A percentile compares a stretch with the other conserved stretches of the same genome.
Evolutionary conservation across 2,888 invertebrate genomes (phyloP).

Genomic region (Yponomeuta plumbellus): DNA sequence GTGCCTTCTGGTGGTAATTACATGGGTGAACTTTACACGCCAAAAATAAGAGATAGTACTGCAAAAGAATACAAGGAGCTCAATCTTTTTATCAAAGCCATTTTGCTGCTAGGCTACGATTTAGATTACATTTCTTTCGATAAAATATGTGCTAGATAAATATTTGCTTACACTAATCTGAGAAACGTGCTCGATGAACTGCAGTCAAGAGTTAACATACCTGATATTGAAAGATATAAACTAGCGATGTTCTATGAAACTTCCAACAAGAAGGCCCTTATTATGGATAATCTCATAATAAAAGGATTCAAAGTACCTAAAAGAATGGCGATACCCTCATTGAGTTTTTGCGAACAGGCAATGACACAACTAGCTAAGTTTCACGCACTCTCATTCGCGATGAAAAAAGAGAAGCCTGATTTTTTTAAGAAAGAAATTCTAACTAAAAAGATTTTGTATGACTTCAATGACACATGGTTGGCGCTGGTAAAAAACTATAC

Average conservation of each 20-base stretch:
- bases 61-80: slow-evolving; percentile 27
- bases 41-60: slow-evolving; percentile 17
- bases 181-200: slow-evolving; percentile 34
- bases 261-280: slow-evolving; percentile 35
- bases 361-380: slow-evolving; percentile 48
- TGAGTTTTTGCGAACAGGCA: slow-evolving; percentile 40
- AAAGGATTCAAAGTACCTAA: slow-evolving; percentile 37
- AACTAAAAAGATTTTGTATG: slow-evolving; percentile 12
- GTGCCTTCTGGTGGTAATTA: slow-evolving; percentile 17
- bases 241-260: slow-evolving; percentile 37
- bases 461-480: slow-evolving; percentile 18
- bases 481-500: slow-evolving; percentile 12
- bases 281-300: slow-evolving; percentile 42
- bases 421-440: slow-evolving; percentile 34
- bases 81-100: slow-evolving; percentile 46
- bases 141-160: slow-evolving; percentile 39
- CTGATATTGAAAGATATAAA: slow-evolving; percentile 35
- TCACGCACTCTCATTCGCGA: slow-evolving; percentile 42
- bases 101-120: slow-evolving; percentile 31
- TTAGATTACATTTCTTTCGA: slow-evolving; percentile 30
- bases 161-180: slow-evolving; percentile 41
- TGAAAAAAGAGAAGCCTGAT: slow-evolving; percentile 35
- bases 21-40: slow-evolving; percentile 27
- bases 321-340: slow-evolving; percentile 37
- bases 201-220: slow-evolving; percentile 38